Conservation (phyloP, 92 coral and sea anemone species). For the Zoanthus solanderi region DNA sequence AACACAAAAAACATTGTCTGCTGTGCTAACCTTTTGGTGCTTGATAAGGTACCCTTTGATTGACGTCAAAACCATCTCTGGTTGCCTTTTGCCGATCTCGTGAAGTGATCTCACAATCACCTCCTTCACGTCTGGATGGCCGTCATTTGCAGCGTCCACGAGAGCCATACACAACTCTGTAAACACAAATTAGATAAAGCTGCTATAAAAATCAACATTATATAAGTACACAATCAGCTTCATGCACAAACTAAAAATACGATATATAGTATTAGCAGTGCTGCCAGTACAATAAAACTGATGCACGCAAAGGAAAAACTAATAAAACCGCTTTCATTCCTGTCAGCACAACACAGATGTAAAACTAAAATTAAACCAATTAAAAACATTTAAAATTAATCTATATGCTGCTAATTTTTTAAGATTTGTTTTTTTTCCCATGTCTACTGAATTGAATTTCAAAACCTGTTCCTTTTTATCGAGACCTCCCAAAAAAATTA, state of each 20-base stretch:
- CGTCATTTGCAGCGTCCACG: slow-evolving; percentile 97
- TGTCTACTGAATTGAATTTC: too few relatives aligned
- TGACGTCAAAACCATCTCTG: slow-evolving; percentile 89
- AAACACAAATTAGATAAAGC: background rate
- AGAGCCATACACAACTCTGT: slow-evolving; percentile 89
- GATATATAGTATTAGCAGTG: too few relatives aligned
- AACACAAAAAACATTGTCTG: background rate
- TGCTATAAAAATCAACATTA: background rate
- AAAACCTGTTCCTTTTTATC: background rate
- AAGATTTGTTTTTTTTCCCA: too few relatives aligned
- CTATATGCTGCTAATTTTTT: too few relatives aligned
- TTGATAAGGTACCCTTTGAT: slow-evolving; percentile 91
- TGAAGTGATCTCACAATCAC: slow-evolving; percentile 89
- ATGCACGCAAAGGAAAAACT: too few relatives aligned
- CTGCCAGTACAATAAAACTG: too few relatives aligned
- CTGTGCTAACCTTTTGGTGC: slow-evolving; percentile 85
- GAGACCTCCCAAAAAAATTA: background rate
- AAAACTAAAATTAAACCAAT: too few relatives aligned
- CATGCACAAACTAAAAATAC: too few relatives aligned
- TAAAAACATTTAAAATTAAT: too few relatives aligned
- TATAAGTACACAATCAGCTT: too few relatives aligned
- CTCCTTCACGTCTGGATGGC: slow-evolving; percentile 77
- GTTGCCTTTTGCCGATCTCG: slow-evolving; percentile 93
- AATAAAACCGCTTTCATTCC: too few relatives aligned
- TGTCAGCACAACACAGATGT: too few relatives aligned